Percentiles rank a stretch among this genome's conserved stretches.
Evolutionary conservation across 1,140 invertebrate genomes (phyloP).

Genomic region (Antheraea pernyi): DNA sequence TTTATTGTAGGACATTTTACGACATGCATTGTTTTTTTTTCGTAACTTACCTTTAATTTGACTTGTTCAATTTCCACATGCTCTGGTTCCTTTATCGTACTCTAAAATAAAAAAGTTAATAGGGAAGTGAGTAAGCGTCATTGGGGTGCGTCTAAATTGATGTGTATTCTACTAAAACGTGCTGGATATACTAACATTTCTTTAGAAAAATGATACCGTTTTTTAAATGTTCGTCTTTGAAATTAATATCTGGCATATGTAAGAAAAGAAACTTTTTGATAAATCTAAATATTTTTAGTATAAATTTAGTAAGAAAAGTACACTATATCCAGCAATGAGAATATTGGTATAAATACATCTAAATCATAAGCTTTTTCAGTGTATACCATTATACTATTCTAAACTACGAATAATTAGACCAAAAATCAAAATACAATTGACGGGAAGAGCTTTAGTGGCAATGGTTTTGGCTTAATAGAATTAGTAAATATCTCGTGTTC

Average conservation of each 20-base stretch:
- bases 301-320: neutral
- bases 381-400: neutral
- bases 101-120: conserved; percentile 63
- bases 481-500: no score
- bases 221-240: no score
- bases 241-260: no score
- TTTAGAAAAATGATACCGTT: neutral
- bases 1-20: conserved; percentile 6
- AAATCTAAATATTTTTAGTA: no score
- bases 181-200: neutral
- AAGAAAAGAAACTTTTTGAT: no score
- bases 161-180: neutral
- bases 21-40: conserved; percentile 34
- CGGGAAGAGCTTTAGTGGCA: neutral
- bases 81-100: conserved; percentile 55
- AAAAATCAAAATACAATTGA: neutral
- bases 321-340: neutral
- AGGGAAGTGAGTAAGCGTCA: conserved; percentile 45
- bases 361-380: neutral
- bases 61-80: conserved; percentile 54
- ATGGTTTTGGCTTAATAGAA: neutral
- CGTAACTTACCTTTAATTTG: conserved; percentile 68
- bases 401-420: neutral
- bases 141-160: conserved; percentile 16
- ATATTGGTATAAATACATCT: neutral